Evolutionary conservation across 2,888 invertebrate species (phyloP).

Genomic region (Charanyca ferruginea): DNA sequence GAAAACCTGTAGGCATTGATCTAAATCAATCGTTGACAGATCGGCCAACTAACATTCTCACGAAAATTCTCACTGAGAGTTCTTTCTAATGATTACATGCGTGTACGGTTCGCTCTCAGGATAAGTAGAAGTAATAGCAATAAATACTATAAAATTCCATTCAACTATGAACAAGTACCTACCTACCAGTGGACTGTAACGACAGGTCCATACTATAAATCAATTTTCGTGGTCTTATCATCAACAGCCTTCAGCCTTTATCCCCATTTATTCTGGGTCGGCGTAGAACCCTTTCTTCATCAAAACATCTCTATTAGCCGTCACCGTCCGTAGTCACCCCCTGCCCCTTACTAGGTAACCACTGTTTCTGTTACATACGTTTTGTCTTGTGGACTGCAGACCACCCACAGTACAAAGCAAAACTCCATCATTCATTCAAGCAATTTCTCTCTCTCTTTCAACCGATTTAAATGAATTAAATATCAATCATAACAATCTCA

Average conservation of each 20-base stretch:
- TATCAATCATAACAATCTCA: slow-evolving; percentile 70
- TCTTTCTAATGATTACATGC: background rate
- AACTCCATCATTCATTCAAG: too few species aligned
- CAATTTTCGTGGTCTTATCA: background rate
- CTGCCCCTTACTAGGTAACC: too few species aligned
- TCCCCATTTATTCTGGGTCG: background rate
- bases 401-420: slow-evolving; percentile 47
- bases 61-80: slow-evolving; percentile 1
- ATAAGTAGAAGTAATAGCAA: background rate
- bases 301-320: background rate
- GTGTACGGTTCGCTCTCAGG: slow-evolving; percentile 21
- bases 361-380: slow-evolving; percentile 14
- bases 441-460: slow-evolving; percentile 55
- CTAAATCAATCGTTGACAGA: background rate
- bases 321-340: background rate
- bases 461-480: slow-evolving; percentile 67
- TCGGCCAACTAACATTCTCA: background rate
- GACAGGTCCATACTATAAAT: background rate
- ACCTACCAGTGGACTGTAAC: slow-evolving; percentile 15
- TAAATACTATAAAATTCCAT: slow-evolving; percentile 20
- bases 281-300: background rate
- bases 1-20: background rate
- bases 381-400: slow-evolving; percentile 9
- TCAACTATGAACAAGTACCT: slow-evolving; percentile 13
- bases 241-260: background rate